Percentiles rank a stretch among this genome's conserved stretches.
Evolutionary conservation across 1,140 invertebrate species (phyloP).

Genomic region (Lysiphlebus fabarum): DNA sequence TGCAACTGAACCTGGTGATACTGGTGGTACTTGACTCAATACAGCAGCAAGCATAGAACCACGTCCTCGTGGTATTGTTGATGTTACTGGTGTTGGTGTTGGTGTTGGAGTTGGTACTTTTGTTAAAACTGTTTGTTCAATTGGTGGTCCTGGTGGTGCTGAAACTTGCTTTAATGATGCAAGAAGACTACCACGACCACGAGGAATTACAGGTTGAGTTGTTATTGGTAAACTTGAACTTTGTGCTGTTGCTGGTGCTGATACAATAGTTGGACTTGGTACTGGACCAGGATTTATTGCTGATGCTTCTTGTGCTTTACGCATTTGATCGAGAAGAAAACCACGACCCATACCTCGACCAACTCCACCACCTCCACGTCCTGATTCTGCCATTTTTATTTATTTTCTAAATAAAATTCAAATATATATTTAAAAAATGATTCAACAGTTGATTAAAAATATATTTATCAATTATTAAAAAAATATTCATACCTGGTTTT

Average conservation of each 20-base stretch:
- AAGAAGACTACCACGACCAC: neutral
- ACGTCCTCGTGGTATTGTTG: neutral
- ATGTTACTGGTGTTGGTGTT: neutral
- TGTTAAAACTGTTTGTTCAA: neutral
- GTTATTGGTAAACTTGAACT: neutral
- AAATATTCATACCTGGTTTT: too few species aligned
- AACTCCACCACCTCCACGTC: constrained; percentile 1
- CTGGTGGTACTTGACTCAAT: neutral
- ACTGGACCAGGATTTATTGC: neutral
- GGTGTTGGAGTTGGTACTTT: neutral
- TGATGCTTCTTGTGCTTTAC: constrained; percentile 4
- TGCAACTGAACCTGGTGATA: neutral
- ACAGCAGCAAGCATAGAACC: neutral
- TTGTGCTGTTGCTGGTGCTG: neutral
- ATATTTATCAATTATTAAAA: too few species aligned
- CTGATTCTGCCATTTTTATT: constrained; percentile 17
- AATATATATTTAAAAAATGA: too few species aligned
- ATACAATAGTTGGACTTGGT: too few species aligned
- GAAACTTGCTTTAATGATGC: neutral
- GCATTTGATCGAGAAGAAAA: constrained; percentile 4
- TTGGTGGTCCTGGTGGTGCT: neutral
- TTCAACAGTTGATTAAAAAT: too few species aligned
- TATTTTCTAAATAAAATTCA: too few species aligned
- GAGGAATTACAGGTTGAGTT: too few species aligned
- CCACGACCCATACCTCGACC: constrained; percentile 15